Percentiles rank a stretch among this genome's conserved stretches.
Evolutionary conservation across 2,888 invertebrate genomes (phyloP).

Genomic region (Limnephilus marmoratus): DNA sequence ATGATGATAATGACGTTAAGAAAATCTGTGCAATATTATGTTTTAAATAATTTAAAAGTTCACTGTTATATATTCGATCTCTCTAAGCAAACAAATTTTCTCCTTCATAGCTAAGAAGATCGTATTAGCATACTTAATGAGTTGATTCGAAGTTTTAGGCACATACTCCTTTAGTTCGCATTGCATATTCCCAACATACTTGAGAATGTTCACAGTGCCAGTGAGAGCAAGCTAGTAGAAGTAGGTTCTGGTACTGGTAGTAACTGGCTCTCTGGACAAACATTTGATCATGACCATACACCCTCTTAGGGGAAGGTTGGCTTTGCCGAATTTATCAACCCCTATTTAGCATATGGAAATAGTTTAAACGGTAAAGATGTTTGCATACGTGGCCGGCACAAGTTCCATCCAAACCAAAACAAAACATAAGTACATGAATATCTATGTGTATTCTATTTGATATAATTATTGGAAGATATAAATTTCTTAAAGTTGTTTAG

Average conservation of each 20-base stretch:
- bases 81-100: neutral
- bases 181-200: neutral
- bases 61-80: neutral
- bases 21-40: no score
- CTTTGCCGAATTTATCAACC: conserved; percentile 51
- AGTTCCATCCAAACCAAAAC: conserved; percentile 13
- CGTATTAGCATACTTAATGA: neutral
- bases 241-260: neutral
- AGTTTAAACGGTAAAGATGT: conserved; percentile 64
- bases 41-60: no score
- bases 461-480: neutral
- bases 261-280: conserved; percentile 43
- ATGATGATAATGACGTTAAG: neutral
- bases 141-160: neutral
- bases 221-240: neutral
- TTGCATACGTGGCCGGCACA: conserved; percentile 53
- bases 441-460: neutral
- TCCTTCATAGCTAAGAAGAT: neutral
- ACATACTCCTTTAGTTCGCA: neutral
- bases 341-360: conserved; percentile 66
- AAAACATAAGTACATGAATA: neutral
- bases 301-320: conserved; percentile 24
- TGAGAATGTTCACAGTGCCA: neutral
- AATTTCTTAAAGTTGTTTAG: neutral
- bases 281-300: conserved; percentile 53